phyloP scores from a whole-genome alignment of 2,113 vertebrate genomes.

The Microcebus murinus region DNA sequence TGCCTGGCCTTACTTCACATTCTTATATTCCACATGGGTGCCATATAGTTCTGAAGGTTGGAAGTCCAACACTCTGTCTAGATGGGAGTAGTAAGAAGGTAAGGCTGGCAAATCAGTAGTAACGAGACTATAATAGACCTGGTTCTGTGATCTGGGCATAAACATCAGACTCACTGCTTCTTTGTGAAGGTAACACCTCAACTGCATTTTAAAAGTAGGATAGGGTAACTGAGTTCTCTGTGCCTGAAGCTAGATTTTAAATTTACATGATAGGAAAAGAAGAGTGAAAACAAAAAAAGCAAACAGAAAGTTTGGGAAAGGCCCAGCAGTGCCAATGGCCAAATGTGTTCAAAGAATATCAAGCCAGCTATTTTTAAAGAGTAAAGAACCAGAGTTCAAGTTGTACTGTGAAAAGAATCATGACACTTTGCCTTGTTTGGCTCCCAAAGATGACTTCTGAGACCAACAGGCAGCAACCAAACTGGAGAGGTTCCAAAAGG shows the following conservation, averaged over 20 bases:
- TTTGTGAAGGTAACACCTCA: not conserved
- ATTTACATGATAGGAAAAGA: not conserved
- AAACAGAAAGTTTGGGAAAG: slow-evolving; percentile 20
- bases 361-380: slow-evolving; percentile 40
- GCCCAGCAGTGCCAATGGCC: not conserved
- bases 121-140: not conserved
- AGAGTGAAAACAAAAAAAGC: slow-evolving; percentile 2
- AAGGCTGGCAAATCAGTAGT: not conserved
- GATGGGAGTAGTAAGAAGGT: not conserved
- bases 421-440: not conserved
- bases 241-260: slow-evolving; percentile 19
- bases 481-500: not conserved
- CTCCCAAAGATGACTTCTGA: slow-evolving; percentile 30
- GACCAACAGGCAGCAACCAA: not conserved
- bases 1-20: too few species aligned
- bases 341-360: not conserved
- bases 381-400: not conserved
- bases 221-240: not conserved
- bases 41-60: not conserved
- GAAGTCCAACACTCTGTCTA: not conserved
- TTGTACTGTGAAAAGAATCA: not conserved
- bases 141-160: not conserved
- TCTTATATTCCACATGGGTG: not conserved
- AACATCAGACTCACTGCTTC: not conserved
- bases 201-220: slow-evolving; percentile 22